Base-by-base conservation (phyloP, 2,888 invertebrate genomes). In the Machimus atricapillus region DNA sequence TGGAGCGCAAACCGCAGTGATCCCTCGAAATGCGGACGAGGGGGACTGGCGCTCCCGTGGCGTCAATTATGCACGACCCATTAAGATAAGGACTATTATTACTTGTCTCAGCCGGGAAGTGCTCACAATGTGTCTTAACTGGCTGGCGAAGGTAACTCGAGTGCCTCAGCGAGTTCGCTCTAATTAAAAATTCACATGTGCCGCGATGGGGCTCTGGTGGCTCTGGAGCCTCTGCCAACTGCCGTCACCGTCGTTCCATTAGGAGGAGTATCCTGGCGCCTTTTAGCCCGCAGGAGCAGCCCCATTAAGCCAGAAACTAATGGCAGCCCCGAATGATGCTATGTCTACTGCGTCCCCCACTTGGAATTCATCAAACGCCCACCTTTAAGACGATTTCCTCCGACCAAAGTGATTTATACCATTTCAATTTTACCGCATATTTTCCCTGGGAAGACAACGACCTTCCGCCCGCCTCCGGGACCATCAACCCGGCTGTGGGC, bases 101-200 rank as follows among this genome's bases (percentile, higher is more conserved):
- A 85, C 85, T 85, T 85, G 74, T n/a, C 31, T 27, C 34, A 43
- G 58, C 52, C 56, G 58, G 46, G 27, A 85, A 74, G 73, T 85
- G 31, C 74, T 74, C 74, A 74, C 73, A 85, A 85, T 85, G 74
- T 74, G 85, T 74, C 74, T 85, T 37, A 85, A 73, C 74, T 66
- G 58, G 40, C 40, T 73, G 73, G 73, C 74, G 56, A 27, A 73
- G 85, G 85, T 74, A 85, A 73, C 85, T 43, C n/a, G 23, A 85
- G 85, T 46, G 31, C 85, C 5, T 31, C 23, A 31, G 85, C 16
- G 74, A 74, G 73, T 74, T 74, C 74, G 23, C 66, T 43, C 85
- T 85, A 85, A 85, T 85, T 85, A 85, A 85, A 85, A 85, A 85
- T 85, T 85, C 85, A 85, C 73, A 85, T 85, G 34, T 85, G 34